A percentile compares a stretch with the other conserved stretches of the same genome.
These are phyloP conservation scores for Synanthedon andrenaeformis DNA, from an alignment of 2,888 invertebrate species.

Conservation along the genomic window DNA sequence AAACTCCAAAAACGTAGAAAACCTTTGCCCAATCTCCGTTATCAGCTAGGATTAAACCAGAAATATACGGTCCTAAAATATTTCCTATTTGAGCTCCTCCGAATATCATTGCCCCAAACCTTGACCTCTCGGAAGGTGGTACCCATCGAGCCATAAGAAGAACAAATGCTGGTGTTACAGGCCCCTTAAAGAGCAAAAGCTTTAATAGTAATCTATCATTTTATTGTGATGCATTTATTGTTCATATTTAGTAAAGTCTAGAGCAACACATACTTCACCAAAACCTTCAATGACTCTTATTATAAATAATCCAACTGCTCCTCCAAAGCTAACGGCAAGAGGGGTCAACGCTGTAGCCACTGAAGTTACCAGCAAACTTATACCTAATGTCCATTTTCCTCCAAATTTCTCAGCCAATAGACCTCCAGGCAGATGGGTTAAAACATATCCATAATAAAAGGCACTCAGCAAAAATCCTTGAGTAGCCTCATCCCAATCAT, in stretches of 20 bases:
- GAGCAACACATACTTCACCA: slow-evolving; percentile 72
- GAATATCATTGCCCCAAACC: slow-evolving; percentile 71
- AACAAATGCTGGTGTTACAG: slow-evolving; percentile 73
- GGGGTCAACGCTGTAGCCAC: slow-evolving; percentile 84
- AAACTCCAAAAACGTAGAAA: slow-evolving; percentile 68
- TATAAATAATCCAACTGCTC: slow-evolving; percentile 65
- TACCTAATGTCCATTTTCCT: slow-evolving; percentile 84
- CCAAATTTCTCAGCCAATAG: slow-evolving; percentile 84
- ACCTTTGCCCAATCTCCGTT: slow-evolving; percentile 68
- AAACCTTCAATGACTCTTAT: slow-evolving; percentile 62
- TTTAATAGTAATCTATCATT: neutral
- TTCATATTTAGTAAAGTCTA: neutral
- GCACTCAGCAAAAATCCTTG: slow-evolving; percentile 83
- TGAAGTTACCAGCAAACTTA: slow-evolving; percentile 83
- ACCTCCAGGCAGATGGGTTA: slow-evolving; percentile 87
- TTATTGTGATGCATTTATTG: neutral
- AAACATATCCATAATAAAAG: slow-evolving; percentile 86
- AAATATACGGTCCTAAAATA: slow-evolving; percentile 60
- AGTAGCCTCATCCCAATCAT: slow-evolving; percentile 76
- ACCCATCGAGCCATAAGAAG: slow-evolving; percentile 72
- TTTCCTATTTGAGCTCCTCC: slow-evolving; percentile 70
- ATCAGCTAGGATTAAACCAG: slow-evolving; percentile 51
- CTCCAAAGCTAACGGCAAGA: slow-evolving; percentile 69
- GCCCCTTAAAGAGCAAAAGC: slow-evolving; percentile 46
- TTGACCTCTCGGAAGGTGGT: slow-evolving; percentile 67